Evolutionary conservation across 1,140 invertebrate species (phyloP), one percentile per base, ranked within the genome.

Genomic region (Lithobius niger): DNA sequence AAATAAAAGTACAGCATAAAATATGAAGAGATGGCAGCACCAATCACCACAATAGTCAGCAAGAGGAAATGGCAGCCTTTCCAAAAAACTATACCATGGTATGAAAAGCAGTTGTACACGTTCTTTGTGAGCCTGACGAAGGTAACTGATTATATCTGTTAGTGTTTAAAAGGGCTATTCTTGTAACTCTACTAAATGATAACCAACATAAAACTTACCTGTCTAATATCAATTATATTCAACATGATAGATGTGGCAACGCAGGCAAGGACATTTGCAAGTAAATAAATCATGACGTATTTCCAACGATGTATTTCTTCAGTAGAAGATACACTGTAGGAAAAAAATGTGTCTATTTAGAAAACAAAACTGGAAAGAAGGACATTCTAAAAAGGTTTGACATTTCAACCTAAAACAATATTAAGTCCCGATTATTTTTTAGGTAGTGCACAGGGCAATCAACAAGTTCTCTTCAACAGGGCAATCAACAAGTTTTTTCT

Each of bases 281-380:
- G 54, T 13, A 73, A 59, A 59, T 69, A 73, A 27, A 72, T 67
- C 70, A 73, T 72, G 1, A 71, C 69, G 66, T 65, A 70, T 52
- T 71, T 69, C 71, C 71, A 73, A 27, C 61, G 57, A 4, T 36
- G 4, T n/a, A 71, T 59, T 1, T 28, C 57, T 31, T 65, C 60
- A 18, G 54, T 56, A 28, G 6, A 31, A 24, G 58, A 18, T n/a
- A 64, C 43, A 21, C 60, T 63, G 49, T 22, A 55, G 57, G 21
- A 45, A 31, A 52, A 44, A 52, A 27, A 40, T 36, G 51, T 27
- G 15, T 6, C 6, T 47, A 40, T 25, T 27, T 1, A 58, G 24
- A 19, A 4, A 43, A n/a, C 1, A 44, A 56, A 53, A 21, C 16
- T 36, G 25, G 4, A 27, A n/a, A 27, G 21, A 57, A 16, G 36